A percentile compares a stretch with the other conserved stretches of the same genome.
These are phyloP conservation scores for Parapristionchus giblindavisi DNA, from an alignment of 2,888 invertebrate genomes.

Conservation along the genomic window DNA sequence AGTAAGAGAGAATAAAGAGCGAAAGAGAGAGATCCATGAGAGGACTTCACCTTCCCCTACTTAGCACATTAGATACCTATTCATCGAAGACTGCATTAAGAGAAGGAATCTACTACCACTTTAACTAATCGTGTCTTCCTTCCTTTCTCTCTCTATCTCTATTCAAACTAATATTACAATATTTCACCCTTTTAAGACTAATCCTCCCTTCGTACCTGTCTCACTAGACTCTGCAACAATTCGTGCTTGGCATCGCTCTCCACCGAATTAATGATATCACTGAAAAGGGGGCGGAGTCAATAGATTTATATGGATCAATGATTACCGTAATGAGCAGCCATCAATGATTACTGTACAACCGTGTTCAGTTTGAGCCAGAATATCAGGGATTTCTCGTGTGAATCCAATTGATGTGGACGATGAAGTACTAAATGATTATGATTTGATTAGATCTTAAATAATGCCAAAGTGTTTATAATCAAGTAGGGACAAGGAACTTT, in stretches of 20 bases:
- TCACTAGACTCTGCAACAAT: conserved; percentile 58
- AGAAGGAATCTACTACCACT: not conserved
- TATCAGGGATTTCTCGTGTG: conserved; percentile 61
- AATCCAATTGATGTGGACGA: conserved; percentile 5
- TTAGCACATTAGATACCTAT: not conserved
- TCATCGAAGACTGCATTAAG: not conserved
- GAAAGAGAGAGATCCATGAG: conserved; percentile 5
- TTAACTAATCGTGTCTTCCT: not conserved
- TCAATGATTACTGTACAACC: conserved; percentile 65
- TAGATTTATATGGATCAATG: not conserved
- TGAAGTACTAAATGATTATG: conserved; percentile 49
- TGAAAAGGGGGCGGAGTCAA: conserved; percentile 29
- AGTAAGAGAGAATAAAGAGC: conserved; percentile 7
- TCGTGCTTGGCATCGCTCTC: conserved; percentile 58
- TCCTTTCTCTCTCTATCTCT: conserved; percentile 3
- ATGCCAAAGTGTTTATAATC: too few relatives aligned
- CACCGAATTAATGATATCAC: conserved; percentile 58
- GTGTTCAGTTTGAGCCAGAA: conserved; percentile 65
- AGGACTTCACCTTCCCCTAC: conserved; percentile 16
- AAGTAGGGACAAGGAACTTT: too few relatives aligned
- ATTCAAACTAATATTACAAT: not conserved
- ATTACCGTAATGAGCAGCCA: conserved; percentile 56
- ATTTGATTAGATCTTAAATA: not conserved
- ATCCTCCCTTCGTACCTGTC: conserved; percentile 50
- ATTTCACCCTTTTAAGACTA: conserved; percentile 12